Base-by-base conservation (phyloP, 2,888 invertebrate species). In the Xylocampa areola region DNA sequence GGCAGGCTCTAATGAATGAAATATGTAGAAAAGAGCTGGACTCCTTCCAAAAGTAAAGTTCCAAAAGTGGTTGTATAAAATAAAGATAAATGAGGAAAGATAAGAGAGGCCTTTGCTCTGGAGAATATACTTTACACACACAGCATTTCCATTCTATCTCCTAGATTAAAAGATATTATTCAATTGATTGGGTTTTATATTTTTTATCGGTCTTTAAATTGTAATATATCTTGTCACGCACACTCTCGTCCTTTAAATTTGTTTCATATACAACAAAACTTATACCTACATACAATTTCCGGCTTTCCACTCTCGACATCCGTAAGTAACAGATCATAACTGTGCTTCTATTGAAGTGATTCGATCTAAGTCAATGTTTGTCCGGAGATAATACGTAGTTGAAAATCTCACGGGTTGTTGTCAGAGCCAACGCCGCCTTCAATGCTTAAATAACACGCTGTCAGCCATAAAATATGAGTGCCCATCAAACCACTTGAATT, bases 351-450 rank as follows among this genome's bases (percentile, higher is more conserved):
- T 50, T 74, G 70, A 68, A 75, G 68, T 67, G 72, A 77, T 80
- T 79, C 70, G 77, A 82, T 85, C 80, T 79, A 73, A 82, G 81
- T 82, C 80, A 86, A 85, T 86, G 79, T 88, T 87, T 85, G 81
- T 77, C 78, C 68, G 77, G 61, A 81, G 80, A 86, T 86, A 87
- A 86, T 81, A 84, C 77, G 80, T 73, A 76, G 81, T 82, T 81
- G 82, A 80, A 82, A 84, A 84, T 84, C 81, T 84, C 78, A 81
- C 82, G 79, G 82, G 77, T 79, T 79, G 78, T 77, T 82, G 80
- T 84, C 73, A 73, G 81, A 69, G 41, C 11, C 17, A 39, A 44
- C 63, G 61, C 59, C 57, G 67, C 66, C 65, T 52, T 52, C 37
- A 39, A 59, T 58, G 70, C 49, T 69, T 71, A 79, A 81, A 82